Percentiles rank a stretch among this genome's conserved stretches.
Evolutionary conservation across 2,113 vertebrate genomes (phyloP).

Genomic region (Thermophis baileyi): DNA sequence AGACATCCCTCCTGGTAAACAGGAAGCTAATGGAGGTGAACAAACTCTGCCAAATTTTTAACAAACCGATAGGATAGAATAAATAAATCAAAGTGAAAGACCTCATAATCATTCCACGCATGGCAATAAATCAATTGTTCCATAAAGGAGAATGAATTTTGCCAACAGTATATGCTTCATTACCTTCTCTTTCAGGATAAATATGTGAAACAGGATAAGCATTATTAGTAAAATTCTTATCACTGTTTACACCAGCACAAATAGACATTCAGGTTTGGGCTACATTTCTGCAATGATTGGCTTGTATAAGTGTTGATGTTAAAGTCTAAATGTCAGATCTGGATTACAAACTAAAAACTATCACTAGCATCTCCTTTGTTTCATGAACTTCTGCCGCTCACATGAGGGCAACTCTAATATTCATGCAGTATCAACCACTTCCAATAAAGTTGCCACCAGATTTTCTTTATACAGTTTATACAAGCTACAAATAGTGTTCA

Average conservation of each 20-base stretch:
- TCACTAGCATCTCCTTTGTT: background rate
- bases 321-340: background rate
- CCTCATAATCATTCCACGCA: background rate
- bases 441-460: background rate
- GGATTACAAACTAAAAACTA: background rate
- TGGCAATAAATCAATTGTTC: conserved; percentile 11
- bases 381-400: background rate
- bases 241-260: background rate
- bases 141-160: conserved; percentile 2
- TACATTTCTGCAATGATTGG: background rate
- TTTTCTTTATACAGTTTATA: background rate
- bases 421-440: background rate
- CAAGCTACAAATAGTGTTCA: background rate
- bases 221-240: background rate
- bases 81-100: conserved; percentile 20
- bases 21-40: conserved; percentile 4
- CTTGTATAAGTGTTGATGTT: background rate
- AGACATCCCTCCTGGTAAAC: background rate
- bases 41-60: background rate
- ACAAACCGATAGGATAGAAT: background rate
- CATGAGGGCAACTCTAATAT: background rate
- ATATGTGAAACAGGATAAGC: background rate
- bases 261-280: background rate
- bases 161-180: background rate
- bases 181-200: background rate